Percentiles rank a stretch among this genome's conserved stretches.
phyloP scores from a whole-genome alignment of 2,888 invertebrate species.

The Ophion costatus region DNA sequence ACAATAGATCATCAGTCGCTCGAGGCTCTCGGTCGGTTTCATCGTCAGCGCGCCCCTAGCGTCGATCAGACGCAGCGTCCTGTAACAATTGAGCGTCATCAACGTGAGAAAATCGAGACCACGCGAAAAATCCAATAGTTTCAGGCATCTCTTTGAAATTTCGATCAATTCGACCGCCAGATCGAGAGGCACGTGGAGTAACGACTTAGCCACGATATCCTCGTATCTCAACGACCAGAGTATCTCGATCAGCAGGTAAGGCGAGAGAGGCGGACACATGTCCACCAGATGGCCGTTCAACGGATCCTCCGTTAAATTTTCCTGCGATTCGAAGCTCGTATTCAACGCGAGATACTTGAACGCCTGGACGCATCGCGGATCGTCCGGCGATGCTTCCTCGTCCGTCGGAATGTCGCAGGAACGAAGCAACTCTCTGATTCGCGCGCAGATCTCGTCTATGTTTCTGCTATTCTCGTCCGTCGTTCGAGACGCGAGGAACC shows the following conservation, averaged over 20 bases:
- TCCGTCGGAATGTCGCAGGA: constrained; percentile 50
- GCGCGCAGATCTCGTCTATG: constrained; percentile 69
- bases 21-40: constrained; percentile 65
- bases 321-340: constrained; percentile 76
- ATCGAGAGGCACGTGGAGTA: constrained; percentile 78
- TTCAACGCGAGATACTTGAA: constrained; percentile 78
- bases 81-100: constrained; percentile 70
- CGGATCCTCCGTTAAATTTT: constrained; percentile 76
- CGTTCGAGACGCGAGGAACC: constrained; percentile 72
- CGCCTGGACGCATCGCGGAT: constrained; percentile 64
- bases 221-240: constrained; percentile 77
- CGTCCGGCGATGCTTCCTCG: constrained; percentile 35
- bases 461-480: constrained; percentile 70
- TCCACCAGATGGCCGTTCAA: constrained; percentile 76
- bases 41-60: constrained; percentile 69
- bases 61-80: constrained; percentile 70
- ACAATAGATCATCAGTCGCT: constrained; percentile 69
- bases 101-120: constrained; percentile 65
- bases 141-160: constrained; percentile 70
- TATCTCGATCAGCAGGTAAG: constrained; percentile 78
- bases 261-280: constrained; percentile 78
- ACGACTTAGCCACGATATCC: constrained; percentile 73
- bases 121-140: constrained; percentile 72
- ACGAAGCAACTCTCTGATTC: constrained; percentile 64
- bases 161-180: constrained; percentile 76